Base-by-base conservation (phyloP, 1,140 invertebrate species). In the Agraylea sexmaculata region DNA sequence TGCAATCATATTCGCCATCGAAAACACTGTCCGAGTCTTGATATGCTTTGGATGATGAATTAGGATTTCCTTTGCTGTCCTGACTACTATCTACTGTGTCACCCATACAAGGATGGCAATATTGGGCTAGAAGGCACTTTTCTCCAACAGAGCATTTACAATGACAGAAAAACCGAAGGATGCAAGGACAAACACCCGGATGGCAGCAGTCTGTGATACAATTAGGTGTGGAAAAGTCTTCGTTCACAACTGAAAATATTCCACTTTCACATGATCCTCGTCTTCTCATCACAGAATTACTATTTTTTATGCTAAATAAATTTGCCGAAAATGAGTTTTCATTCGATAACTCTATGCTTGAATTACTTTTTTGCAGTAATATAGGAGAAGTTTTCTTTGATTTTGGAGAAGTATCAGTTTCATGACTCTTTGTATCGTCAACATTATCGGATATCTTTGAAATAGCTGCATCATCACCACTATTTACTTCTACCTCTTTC, bases 211-310 rank as follows among this genome's bases (percentile, higher is more conserved):
- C 50, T 28, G 47, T 43, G 30, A 45, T 35, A 16, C 42, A 48
- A 39, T 57, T 54, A 27, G 52, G 48, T 22, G 53, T 59, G 37
- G 68, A 63, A 49, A 72, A 69, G 52, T 83, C 80, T 54, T 83
- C 80, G 50, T 82, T 80, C 25, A 83, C 78, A 50, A 82, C 84
- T 18, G 83, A 87, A 66, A 85, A 90, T 51, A 89, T 88, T 1
- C 87, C 87, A 20, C 82, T 86, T 58, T 90, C 87, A 51, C 85
- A 87, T 6, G 84, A 88, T n/a, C 83, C 84, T 22, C 84, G 68
- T 8, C 85, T 66, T 30, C 73, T 66, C 2, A 77, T 56, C 57
- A 68, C 61, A 10, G 59, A 60, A 21, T 60, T 59, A 1, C 64
- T 53, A 40, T 33, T 37, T 22, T 44, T 47, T 17, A 58, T 45